Evolutionary conservation across 1,140 invertebrate species (phyloP), one percentile per base, ranked within the genome.

Genomic region (Papilio xuthus): DNA sequence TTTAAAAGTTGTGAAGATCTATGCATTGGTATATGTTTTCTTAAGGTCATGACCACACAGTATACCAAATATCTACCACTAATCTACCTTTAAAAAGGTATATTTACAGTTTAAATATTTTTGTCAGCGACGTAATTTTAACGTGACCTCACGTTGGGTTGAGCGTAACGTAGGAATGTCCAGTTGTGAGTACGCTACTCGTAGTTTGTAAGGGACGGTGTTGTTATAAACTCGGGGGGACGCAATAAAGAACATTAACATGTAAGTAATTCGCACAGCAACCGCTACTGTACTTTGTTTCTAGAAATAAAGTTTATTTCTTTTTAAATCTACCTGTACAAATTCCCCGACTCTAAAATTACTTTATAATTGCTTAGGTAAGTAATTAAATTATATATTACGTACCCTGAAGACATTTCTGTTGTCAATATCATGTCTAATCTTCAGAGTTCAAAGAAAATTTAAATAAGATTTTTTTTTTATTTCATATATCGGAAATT

Each of bases 221-320:
- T 73, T 73, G 42, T 73, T 71, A 44, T 44, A 71, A 41, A 42
- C 71, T 73, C 71, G 20, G 42, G 37, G 41, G 71, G 41, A 42
- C 42, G 13, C 71, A 73, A 73, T 73, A 47, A 47, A 73, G 20
- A 23, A 20, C 42, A 47, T 73, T 73, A 73, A 73, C 37, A 26
- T 23, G 71, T 73, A 73, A 73, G 71, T 73, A 47, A 73, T 73
- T 73, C 37, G 71, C 69, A 10, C 71, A 73, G 10, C 41, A 50
- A 73, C 71, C 71, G 41, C 41, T 18, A 73, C 71, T 73, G 42
- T 47, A 73, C 42, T 73, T 47, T 47, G 71, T 73, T 44, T 50
- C 71, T 73, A 26, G 71, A 44, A 73, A 15, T 47, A 73, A 71
- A 71, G 69, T 67, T 67, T 32, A 63, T 56, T 56, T n/a, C 26